Evolutionary conservation across 2,888 invertebrate species (phyloP).

Genomic region (Drosophila merina): DNA sequence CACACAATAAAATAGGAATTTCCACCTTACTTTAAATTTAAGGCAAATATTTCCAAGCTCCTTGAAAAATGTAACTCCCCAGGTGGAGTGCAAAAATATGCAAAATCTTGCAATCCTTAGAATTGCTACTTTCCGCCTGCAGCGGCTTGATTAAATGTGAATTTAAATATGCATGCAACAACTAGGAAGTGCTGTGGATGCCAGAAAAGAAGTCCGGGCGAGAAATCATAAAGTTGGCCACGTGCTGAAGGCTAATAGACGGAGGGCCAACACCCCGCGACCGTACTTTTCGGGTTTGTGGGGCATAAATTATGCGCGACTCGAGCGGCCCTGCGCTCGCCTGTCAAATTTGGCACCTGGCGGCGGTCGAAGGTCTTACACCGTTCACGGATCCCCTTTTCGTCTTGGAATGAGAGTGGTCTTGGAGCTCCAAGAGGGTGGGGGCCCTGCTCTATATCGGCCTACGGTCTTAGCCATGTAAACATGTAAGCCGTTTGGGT

Average conservation of each 20-base stretch:
- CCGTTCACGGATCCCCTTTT: slow-evolving; percentile 9
- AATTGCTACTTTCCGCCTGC: slow-evolving; percentile 8
- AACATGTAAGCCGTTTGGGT: slow-evolving; percentile 32
- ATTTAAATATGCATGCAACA: slow-evolving; percentile 61
- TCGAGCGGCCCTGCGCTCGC: slow-evolving; percentile 18
- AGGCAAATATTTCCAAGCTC: too few species aligned
- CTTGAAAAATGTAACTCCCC: not conserved
- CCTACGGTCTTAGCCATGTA: slow-evolving; percentile 17
- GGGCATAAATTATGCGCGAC: slow-evolving; percentile 66
- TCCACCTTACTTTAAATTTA: not conserved
- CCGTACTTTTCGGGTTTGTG: slow-evolving; percentile 15
- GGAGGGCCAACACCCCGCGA: slow-evolving; percentile 33
- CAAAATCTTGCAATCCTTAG: not conserved
- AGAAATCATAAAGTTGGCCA: slow-evolving; percentile 68
- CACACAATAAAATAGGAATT: not conserved
- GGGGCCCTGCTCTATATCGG: slow-evolving; percentile 23
- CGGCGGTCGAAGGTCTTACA: slow-evolving; percentile 39
- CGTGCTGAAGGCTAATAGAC: slow-evolving; percentile 50
- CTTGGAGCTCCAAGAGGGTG: not conserved
- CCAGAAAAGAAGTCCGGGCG: slow-evolving; percentile 13
- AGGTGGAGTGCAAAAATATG: not conserved
- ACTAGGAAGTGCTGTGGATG: not conserved
- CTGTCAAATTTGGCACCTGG: slow-evolving; percentile 71
- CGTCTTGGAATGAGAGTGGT: not conserved
- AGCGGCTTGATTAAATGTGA: slow-evolving; percentile 57